Evolutionary conservation across 2,888 invertebrate species (phyloP).

Genomic region (Sphaerophoria taeniata): DNA sequence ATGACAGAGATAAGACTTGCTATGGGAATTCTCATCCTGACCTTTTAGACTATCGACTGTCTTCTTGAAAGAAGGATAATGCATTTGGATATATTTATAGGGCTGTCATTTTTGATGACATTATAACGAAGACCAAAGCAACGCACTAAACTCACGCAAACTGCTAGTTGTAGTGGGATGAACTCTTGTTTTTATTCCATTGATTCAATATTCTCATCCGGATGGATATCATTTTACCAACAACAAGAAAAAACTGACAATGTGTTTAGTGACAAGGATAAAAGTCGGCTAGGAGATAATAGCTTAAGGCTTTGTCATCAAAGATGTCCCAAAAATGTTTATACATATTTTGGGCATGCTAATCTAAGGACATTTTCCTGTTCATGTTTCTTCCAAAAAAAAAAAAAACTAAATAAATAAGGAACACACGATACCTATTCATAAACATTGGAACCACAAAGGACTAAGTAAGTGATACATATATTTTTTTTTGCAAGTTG

Average conservation of each 20-base stretch:
- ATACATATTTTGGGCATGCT: background rate
- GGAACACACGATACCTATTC: background rate
- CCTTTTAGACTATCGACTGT: background rate
- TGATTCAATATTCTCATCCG: background rate
- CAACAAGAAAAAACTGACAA: background rate
- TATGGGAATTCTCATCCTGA: background rate
- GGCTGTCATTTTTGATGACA: background rate
- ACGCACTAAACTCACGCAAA: background rate
- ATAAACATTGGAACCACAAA: background rate
- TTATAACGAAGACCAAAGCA: background rate
- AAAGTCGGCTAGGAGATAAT: background rate
- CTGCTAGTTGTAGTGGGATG: background rate
- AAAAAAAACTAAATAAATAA: background rate
- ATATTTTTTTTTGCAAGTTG: background rate
- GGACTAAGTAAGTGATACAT: background rate
- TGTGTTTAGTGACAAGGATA: background rate
- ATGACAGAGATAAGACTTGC: background rate
- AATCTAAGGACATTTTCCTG: background rate
- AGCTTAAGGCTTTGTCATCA: background rate
- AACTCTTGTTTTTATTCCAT: background rate
- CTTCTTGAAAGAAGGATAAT: background rate
- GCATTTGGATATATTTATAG: background rate
- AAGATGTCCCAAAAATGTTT: background rate
- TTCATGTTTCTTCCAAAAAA: background rate
- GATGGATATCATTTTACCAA: background rate